Percentiles rank a stretch among this genome's conserved stretches.
These are phyloP conservation scores for Crenichthys baileyi DNA, from an alignment of 2,797 vertebrate species.

Conservation along the genomic window DNA sequence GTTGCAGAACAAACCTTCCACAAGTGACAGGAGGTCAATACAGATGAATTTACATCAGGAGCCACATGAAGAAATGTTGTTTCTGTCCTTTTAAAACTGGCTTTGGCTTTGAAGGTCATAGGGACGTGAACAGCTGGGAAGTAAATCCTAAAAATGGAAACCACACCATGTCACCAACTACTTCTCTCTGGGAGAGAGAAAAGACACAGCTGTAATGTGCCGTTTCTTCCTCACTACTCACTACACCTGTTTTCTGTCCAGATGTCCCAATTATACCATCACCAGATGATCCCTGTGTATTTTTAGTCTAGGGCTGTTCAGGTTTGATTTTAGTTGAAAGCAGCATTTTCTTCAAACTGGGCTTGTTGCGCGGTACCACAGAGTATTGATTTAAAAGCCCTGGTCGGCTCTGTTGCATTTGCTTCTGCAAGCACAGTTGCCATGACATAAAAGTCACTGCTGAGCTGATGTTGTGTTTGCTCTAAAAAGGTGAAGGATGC, in stretches of 20 bases:
- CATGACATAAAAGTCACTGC: slow-evolving; percentile 47
- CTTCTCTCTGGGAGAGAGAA: slow-evolving; percentile 17
- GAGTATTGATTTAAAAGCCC: slow-evolving; percentile 51
- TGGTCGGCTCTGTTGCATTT: slow-evolving; percentile 38
- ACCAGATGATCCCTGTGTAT: slow-evolving; percentile 24
- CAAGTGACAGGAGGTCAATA: background rate
- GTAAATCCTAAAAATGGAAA: background rate
- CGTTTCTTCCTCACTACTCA: slow-evolving; percentile 12
- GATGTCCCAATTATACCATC: slow-evolving; percentile 1
- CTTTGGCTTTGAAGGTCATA: background rate
- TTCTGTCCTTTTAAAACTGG: background rate
- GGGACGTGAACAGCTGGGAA: background rate
- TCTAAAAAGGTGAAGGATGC: slow-evolving; percentile 42
- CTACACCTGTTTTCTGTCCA: slow-evolving; percentile 11
- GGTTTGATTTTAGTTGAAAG: slow-evolving; percentile 35
- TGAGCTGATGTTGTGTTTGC: slow-evolving; percentile 43
- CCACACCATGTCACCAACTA: slow-evolving; percentile 9
- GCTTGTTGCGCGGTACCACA: slow-evolving; percentile 14
- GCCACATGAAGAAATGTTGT: background rate
- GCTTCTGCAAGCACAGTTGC: slow-evolving; percentile 52
- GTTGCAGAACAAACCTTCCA: background rate
- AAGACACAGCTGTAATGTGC: background rate
- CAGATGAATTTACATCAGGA: background rate
- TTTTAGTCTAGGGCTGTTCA: slow-evolving; percentile 22
- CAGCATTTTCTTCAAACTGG: slow-evolving; percentile 38